These are phyloP conservation scores for Arrhopalites spinosus DNA, from an alignment of 2,888 invertebrate genomes.

Conservation along the genomic window DNA sequence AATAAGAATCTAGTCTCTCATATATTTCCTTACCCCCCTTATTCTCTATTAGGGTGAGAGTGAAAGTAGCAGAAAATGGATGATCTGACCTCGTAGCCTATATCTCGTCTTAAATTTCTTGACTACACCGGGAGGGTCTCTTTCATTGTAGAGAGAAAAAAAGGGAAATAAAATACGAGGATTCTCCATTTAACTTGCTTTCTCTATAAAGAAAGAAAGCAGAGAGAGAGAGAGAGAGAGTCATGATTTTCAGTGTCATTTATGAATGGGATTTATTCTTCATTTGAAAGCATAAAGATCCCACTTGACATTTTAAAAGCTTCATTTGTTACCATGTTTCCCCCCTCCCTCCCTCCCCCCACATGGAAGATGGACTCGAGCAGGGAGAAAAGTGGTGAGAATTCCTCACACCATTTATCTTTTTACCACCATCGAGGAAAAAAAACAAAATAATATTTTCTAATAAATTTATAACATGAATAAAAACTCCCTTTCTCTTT, in stretches of 20 bases:
- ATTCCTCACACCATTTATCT: background rate
- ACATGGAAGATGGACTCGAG: background rate
- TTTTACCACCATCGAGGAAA: background rate
- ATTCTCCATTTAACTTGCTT: background rate
- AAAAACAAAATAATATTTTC: background rate
- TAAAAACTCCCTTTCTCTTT: too few relatives aligned
- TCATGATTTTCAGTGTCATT: background rate
- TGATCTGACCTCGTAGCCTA: background rate
- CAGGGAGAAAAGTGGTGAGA: too few relatives aligned
- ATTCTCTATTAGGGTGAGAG: too few relatives aligned
- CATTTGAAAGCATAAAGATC: background rate
- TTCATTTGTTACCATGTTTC: constrained; percentile 15
- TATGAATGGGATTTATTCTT: too few relatives aligned
- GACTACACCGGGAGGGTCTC: too few relatives aligned
- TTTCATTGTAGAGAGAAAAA: too few relatives aligned
- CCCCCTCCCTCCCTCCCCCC: background rate
- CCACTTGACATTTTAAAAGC: constrained; percentile 5
- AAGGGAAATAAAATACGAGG: too few relatives aligned
- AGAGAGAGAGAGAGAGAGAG: background rate
- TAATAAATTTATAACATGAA: too few relatives aligned
- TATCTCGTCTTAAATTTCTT: background rate
- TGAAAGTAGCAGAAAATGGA: too few relatives aligned
- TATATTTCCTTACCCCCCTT: too few relatives aligned
- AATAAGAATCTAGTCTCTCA: too few relatives aligned
- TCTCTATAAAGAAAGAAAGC: background rate